Evolutionary conservation across 1,140 invertebrate genomes (phyloP).

Genomic region (Samia ricini): DNA sequence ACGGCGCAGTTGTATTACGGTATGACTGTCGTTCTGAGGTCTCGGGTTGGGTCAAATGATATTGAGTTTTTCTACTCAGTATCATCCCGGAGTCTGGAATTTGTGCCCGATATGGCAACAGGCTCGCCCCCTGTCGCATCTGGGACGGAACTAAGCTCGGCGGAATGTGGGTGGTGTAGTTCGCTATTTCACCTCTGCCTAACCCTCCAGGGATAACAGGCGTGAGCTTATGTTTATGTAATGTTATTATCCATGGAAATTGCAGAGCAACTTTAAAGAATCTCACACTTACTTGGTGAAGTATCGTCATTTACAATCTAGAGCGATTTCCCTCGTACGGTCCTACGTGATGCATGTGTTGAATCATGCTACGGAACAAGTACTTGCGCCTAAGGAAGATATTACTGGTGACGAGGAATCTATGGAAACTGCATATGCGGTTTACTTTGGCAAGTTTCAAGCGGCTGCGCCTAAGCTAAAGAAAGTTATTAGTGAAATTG

Average conservation of each 20-base stretch:
- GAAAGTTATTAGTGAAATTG: slow-evolving; percentile 89
- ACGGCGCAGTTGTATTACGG: too few species aligned
- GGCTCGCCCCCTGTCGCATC: too few species aligned
- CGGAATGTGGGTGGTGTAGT: too few species aligned
- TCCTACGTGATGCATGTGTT: slow-evolving; percentile 86
- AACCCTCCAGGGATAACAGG: too few species aligned
- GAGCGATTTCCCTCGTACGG: slow-evolving; percentile 88
- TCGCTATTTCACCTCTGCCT: too few species aligned
- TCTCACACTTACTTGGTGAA: slow-evolving; percentile 84
- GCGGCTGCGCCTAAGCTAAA: slow-evolving; percentile 90
- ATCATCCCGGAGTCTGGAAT: too few species aligned
- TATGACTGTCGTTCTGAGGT: too few species aligned
- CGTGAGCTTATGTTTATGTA: too few species aligned
- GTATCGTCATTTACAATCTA: slow-evolving; percentile 88
- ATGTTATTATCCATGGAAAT: not conserved
- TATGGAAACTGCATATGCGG: slow-evolving; percentile 89
- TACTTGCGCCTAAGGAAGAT: slow-evolving; percentile 76
- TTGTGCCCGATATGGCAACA: too few species aligned
- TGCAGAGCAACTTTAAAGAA: slow-evolving; percentile 79
- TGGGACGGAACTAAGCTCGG: too few species aligned
- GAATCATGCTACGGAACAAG: slow-evolving; percentile 88
- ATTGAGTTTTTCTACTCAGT: too few species aligned
- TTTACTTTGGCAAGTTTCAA: slow-evolving; percentile 97
- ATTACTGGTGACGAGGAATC: slow-evolving; percentile 62
- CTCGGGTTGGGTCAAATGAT: too few species aligned